Conservation (phyloP, 2,797 vertebrate species). For the Rhinella marina region DNA sequence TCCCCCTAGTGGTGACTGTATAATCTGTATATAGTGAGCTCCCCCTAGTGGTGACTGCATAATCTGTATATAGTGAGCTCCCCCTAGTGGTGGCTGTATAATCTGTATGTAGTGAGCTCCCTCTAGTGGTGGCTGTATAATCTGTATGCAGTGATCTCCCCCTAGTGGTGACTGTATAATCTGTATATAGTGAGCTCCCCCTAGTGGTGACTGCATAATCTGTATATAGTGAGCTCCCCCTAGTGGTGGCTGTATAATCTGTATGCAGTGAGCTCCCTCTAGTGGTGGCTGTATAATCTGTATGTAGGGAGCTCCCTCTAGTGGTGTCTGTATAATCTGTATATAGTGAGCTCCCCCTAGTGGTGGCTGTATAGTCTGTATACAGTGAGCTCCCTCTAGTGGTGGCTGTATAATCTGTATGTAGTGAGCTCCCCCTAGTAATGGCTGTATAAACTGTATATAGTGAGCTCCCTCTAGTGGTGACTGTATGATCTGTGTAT, state of each 20-base stretch:
- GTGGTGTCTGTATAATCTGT: no score
- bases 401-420: background rate
- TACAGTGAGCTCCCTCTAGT: background rate
- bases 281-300: background rate
- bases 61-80: background rate
- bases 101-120: no score
- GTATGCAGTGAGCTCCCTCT: no score
- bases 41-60: background rate
- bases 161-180: background rate
- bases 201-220: background rate
- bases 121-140: background rate
- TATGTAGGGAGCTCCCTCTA: background rate
- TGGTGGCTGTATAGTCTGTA: background rate
- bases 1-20: background rate
- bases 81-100: background rate
- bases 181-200: no score
- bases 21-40: no score
- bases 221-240: background rate
- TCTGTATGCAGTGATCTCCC: no score
- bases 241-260: background rate
- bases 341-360: background rate
- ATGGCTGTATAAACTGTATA: background rate
- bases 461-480: background rate
- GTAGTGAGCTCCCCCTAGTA: no score
- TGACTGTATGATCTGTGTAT: background rate